These are phyloP conservation scores for Amphibalanus amphitrite DNA, from an alignment of 1,140 invertebrate species.

Conservation along the genomic window DNA sequence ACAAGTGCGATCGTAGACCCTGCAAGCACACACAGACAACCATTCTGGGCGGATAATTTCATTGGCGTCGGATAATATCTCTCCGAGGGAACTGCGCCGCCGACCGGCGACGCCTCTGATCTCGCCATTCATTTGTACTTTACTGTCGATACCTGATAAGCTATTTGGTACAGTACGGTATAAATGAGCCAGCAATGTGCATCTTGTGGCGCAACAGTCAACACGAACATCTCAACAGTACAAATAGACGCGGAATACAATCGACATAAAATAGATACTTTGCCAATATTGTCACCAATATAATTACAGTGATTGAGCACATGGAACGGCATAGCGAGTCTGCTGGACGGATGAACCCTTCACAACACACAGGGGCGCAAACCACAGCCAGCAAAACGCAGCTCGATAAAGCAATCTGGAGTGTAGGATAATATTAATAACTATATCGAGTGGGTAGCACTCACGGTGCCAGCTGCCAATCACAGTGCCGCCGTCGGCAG, in stretches of 20 bases:
- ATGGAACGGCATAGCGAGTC: background rate
- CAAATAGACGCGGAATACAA: background rate
- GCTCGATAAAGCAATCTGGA: background rate
- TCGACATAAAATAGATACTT: background rate
- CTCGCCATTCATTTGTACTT: background rate
- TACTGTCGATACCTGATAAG: background rate
- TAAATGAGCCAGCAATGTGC: background rate
- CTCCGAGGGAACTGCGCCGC: no score
- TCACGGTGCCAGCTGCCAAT: background rate
- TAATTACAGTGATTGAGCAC: background rate
- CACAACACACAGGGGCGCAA: background rate
- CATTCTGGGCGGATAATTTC: no score
- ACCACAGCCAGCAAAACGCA: background rate
- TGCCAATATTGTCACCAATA: background rate
- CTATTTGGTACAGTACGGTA: background rate
- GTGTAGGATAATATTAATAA: background rate
- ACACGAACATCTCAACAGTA: background rate
- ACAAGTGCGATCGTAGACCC: no score
- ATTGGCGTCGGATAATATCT: no score
- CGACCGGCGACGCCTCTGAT: no score
- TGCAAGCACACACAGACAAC: no score
- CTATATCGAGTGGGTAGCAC: background rate
- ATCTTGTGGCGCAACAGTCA: no score
- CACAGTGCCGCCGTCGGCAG: no score
- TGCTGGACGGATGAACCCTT: background rate